phyloP scores from a whole-genome alignment of 1,140 invertebrate species.

The Megalopta genalis region DNA sequence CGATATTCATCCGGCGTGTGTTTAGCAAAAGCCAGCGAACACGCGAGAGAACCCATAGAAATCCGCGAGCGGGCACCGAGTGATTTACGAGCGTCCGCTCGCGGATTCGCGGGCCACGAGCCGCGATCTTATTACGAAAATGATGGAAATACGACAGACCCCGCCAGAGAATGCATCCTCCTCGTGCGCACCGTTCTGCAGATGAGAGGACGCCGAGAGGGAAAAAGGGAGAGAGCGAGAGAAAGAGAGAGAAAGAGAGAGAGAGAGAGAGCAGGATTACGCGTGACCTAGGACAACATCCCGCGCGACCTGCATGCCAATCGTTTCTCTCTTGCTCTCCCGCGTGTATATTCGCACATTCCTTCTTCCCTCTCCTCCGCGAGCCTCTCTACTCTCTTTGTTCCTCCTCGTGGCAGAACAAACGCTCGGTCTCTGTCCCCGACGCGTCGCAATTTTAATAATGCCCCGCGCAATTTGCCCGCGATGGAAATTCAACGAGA shows the following conservation, averaged over 20 bases:
- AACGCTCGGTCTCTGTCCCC: not conserved
- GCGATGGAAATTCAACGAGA: not conserved
- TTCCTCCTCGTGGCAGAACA: not conserved
- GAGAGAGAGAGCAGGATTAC: conserved; percentile 66
- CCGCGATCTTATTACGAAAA: conserved; percentile 52
- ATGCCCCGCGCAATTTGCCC: not conserved
- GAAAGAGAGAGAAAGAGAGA: conserved; percentile 54
- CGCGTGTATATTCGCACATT: conserved; percentile 55
- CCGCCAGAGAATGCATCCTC: not conserved
- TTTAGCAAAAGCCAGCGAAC: conserved; percentile 39
- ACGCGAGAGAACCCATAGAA: conserved; percentile 27
- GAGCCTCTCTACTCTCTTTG: conserved; percentile 12
- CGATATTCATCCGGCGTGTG: conserved; percentile 43
- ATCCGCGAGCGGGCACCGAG: conserved; percentile 9
- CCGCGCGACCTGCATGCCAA: conserved; percentile 79
- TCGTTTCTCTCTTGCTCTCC: conserved; percentile 74
- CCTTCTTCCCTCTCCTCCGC: conserved; percentile 51
- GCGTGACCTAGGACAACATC: conserved; percentile 80
- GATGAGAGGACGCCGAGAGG: conserved; percentile 17
- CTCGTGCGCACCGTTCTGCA: not conserved
- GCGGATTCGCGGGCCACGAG: not conserved
- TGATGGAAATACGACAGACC: conserved; percentile 42
- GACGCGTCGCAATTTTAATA: not conserved
- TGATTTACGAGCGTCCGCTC: conserved; percentile 13
- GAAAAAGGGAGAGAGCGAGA: conserved; percentile 13